These are phyloP conservation scores for Synanceia verrucosa DNA, from an alignment of 2,797 vertebrate genomes.

Conservation along the genomic window DNA sequence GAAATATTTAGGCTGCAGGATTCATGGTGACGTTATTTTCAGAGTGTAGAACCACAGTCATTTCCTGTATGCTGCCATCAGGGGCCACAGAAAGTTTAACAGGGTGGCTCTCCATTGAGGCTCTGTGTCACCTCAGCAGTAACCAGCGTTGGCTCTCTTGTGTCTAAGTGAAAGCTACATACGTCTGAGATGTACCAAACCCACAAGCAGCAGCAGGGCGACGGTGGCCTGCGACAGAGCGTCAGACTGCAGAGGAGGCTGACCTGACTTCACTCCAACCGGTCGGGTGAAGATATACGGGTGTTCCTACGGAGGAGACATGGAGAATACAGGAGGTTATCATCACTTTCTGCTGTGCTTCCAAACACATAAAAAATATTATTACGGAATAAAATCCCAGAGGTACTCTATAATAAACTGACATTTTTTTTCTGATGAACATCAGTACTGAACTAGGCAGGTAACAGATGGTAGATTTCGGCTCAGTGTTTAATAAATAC, in stretches of 20 bases:
- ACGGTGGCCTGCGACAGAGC: slow-evolving; percentile 13
- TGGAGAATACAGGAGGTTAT: background rate
- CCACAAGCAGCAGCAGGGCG: slow-evolving; percentile 43
- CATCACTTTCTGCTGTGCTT: background rate
- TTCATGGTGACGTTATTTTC: background rate
- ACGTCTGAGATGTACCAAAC: slow-evolving; percentile 15
- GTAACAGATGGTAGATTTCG: no score
- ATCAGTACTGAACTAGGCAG: no score
- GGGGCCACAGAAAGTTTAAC: background rate
- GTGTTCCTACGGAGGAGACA: slow-evolving; percentile 69
- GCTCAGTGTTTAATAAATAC: no score
- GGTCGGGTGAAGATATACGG: slow-evolving; percentile 83
- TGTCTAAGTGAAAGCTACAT: slow-evolving; percentile 13
- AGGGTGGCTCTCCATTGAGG: background rate
- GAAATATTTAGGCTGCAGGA: background rate
- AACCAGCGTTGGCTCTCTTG: background rate
- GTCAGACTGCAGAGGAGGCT: slow-evolving; percentile 2
- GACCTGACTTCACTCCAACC: slow-evolving; percentile 36
- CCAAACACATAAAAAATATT: background rate
- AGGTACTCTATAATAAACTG: no score
- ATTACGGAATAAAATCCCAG: no score
- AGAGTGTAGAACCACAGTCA: background rate
- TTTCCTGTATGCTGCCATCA: slow-evolving; percentile 1
- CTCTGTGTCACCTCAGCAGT: background rate
- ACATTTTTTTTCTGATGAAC: no score